phyloP scores from a whole-genome alignment of 2,888 invertebrate genomes.

The Ryuthela nishihirai region DNA sequence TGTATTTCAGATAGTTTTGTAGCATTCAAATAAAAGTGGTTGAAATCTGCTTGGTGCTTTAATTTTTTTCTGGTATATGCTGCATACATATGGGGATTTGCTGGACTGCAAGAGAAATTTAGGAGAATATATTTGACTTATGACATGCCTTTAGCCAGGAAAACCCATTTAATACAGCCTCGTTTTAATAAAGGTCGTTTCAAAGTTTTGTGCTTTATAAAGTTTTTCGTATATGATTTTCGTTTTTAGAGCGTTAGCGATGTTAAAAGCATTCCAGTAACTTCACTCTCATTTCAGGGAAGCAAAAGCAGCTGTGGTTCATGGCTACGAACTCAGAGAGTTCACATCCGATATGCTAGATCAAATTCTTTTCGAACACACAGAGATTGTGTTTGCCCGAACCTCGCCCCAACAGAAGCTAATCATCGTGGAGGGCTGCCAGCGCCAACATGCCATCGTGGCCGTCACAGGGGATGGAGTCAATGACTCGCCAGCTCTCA shows the following conservation, averaged over 20 bases:
- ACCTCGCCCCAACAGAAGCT: slow-evolving; percentile 55
- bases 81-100: too few relatives aligned
- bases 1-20: too few relatives aligned
- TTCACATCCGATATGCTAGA: slow-evolving; percentile 54
- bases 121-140: too few relatives aligned
- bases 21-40: too few relatives aligned
- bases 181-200: too few relatives aligned
- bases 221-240: too few relatives aligned
- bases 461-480: slow-evolving; percentile 46
- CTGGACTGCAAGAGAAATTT: too few relatives aligned
- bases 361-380: slow-evolving; percentile 52
- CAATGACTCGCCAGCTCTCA: slow-evolving; percentile 45
- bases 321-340: slow-evolving; percentile 49
- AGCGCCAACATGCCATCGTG: slow-evolving; percentile 43
- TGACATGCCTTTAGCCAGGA: too few relatives aligned
- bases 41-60: too few relatives aligned
- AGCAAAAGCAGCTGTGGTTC: slow-evolving; percentile 51
- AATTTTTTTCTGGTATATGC: too few relatives aligned
- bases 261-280: background rate
- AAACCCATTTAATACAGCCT: too few relatives aligned
- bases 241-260: background rate
- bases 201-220: too few relatives aligned
- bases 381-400: slow-evolving; percentile 55
- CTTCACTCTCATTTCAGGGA: slow-evolving; percentile 44
- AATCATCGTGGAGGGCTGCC: slow-evolving; percentile 45